Evolutionary conservation across 2,797 vertebrate genomes (phyloP).

Genomic region (Esox masquinongy): DNA sequence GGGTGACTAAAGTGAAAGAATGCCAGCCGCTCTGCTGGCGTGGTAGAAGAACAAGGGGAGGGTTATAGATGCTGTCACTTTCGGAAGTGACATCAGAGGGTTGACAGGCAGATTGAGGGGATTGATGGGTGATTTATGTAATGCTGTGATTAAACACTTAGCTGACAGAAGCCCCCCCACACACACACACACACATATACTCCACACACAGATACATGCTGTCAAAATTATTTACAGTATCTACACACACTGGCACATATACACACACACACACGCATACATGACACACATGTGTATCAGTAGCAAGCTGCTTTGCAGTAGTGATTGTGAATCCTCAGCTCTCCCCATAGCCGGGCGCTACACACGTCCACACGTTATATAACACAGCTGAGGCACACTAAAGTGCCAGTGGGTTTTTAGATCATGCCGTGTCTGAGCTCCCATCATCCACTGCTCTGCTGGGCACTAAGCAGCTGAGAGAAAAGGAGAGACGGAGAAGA

Average conservation of each 20-base stretch:
- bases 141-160: background rate
- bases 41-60: background rate
- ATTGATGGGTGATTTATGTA: conserved; percentile 57
- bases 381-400: conserved; percentile 72
- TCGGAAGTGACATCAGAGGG: conserved; percentile 59
- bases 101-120: conserved; percentile 40
- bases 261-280: conserved; percentile 26
- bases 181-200: conserved; percentile 2
- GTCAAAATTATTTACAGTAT: conserved; percentile 7
- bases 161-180: conserved; percentile 11
- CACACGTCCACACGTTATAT: conserved; percentile 73
- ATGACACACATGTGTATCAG: conserved; percentile 37
- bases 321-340: conserved; percentile 52
- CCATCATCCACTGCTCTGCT: conserved; percentile 70
- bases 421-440: conserved; percentile 71
- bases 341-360: conserved; percentile 60
- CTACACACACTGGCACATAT: conserved; percentile 29
- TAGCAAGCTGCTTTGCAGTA: conserved; percentile 27
- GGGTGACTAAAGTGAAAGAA: conserved; percentile 32
- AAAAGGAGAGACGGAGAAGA: conserved; percentile 38
- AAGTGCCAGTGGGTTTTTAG: conserved; percentile 77
- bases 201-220: conserved; percentile 17
- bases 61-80: conserved; percentile 57
- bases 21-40: conserved; percentile 32
- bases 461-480: conserved; percentile 65